Conservation (phyloP, 2,113 vertebrate genomes). For the Hippoglossus stenolepis region DNA sequence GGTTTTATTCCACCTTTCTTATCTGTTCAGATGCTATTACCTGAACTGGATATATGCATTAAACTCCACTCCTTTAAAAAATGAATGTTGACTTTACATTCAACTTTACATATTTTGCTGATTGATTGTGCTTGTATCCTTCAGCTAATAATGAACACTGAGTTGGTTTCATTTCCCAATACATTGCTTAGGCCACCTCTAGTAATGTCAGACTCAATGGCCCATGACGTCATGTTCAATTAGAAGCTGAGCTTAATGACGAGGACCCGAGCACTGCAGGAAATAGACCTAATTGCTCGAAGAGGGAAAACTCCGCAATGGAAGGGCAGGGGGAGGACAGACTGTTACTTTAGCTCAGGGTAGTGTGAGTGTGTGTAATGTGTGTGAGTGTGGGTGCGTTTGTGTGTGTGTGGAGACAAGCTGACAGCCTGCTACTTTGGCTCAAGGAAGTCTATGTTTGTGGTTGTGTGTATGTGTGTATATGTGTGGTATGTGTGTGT, state of each 20-base stretch:
- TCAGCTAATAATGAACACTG: slow-evolving; percentile 11
- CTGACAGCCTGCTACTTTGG: slow-evolving; percentile 20
- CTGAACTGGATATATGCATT: not conserved
- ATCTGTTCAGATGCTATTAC: not conserved
- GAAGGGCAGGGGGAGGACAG: slow-evolving; percentile 2
- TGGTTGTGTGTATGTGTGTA: not conserved
- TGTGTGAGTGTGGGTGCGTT: not conserved
- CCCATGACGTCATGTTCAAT: slow-evolving; percentile 42
- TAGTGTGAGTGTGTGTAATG: not conserved
- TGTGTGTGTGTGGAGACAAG: not conserved
- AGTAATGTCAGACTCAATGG: slow-evolving; percentile 43
- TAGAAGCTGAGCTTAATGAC: slow-evolving; percentile 44
- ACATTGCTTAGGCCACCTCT: slow-evolving; percentile 12
- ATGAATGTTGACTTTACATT: not conserved
- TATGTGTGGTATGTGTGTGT: not conserved
- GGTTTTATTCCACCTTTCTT: too few species aligned
- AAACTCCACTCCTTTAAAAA: not conserved
- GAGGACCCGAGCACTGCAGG: not conserved
- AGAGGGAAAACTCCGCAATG: slow-evolving; percentile 13
- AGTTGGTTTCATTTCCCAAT: slow-evolving; percentile 21
- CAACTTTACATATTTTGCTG: not conserved
- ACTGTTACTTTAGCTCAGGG: not conserved
- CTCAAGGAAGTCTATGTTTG: slow-evolving; percentile 7
- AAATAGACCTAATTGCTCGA: slow-evolving; percentile 34
- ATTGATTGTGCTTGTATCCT: not conserved